These are phyloP conservation scores for Steinernema hermaphroditum DNA, from an alignment of 2,888 invertebrate species.

Conservation along the genomic window DNA sequence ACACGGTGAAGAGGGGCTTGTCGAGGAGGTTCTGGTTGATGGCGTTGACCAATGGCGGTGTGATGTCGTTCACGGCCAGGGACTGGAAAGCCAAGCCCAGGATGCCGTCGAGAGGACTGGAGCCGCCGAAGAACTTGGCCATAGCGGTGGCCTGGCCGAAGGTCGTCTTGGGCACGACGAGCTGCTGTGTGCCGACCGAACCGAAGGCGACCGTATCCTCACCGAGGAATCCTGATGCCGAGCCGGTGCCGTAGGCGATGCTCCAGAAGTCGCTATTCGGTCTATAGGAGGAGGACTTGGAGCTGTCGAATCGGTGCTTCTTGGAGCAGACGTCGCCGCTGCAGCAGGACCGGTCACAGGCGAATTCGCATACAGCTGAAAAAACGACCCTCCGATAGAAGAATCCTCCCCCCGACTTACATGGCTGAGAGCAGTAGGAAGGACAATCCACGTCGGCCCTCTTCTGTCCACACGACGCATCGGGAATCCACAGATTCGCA, in stretches of 20 bases:
- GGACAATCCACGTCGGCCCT: no score
- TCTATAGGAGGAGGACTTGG: conserved; percentile 76
- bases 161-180: conserved; percentile 51
- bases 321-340: conserved; percentile 35
- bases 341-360: conserved; percentile 34
- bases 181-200: conserved; percentile 27
- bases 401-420: background rate
- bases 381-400: background rate
- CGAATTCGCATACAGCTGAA: conserved; percentile 6
- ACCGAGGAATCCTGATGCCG: conserved; percentile 89
- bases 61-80: conserved; percentile 87
- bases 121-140: conserved; percentile 26
- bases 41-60: conserved; percentile 90
- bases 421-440: conserved; percentile 16
- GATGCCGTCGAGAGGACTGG: conserved; percentile 34
- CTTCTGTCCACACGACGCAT: conserved; percentile 39
- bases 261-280: conserved; percentile 68
- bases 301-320: conserved; percentile 87
- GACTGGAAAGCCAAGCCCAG: conserved; percentile 83
- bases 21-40: conserved; percentile 73
- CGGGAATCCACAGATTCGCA: conserved; percentile 57
- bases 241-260: conserved; percentile 84
- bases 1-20: conserved; percentile 56
- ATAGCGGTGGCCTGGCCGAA: conserved; percentile 52
- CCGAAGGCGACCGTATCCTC: conserved; percentile 76